phyloP scores from a whole-genome alignment of 2,113 vertebrate genomes.

The Lathamus discolor region DNA sequence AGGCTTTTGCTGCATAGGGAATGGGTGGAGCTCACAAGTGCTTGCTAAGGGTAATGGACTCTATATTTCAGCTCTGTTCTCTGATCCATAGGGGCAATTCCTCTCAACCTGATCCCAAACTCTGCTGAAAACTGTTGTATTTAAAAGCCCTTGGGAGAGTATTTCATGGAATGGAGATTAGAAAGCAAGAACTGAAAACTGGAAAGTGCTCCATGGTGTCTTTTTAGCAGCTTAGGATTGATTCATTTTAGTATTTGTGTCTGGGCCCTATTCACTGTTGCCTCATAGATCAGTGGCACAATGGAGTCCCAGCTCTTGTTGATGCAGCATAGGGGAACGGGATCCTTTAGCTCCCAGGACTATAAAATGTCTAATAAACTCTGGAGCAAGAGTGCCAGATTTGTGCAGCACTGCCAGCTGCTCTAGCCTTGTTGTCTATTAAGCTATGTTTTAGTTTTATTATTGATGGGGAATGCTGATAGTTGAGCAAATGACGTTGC shows the following conservation, averaged over 20 bases:
- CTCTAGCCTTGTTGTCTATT: constrained; percentile 38
- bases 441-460: constrained; percentile 54
- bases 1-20: neutral
- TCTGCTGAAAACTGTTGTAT: neutral
- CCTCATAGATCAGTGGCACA: constrained; percentile 26
- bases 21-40: neutral
- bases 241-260: constrained; percentile 39
- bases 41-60: neutral
- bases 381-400: constrained; percentile 47
- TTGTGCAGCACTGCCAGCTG: constrained; percentile 57
- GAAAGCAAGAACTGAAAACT: constrained; percentile 38
- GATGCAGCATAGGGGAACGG: constrained; percentile 44
- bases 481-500: neutral
- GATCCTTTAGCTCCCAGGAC: constrained; percentile 64
- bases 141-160: constrained; percentile 15
- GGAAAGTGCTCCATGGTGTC: neutral
- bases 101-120: constrained; percentile 3
- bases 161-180: constrained; percentile 25
- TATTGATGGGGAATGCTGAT: constrained; percentile 46
- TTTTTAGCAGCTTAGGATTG: constrained; percentile 41
- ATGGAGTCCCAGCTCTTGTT: constrained; percentile 41
- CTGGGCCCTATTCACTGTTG: constrained; percentile 6
- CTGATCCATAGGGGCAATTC: neutral
- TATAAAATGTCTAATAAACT: constrained; percentile 70
- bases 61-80: neutral